Evolutionary conservation across 2,113 vertebrate genomes (phyloP).

Genomic region (Epinephelus fuscoguttatus): DNA sequence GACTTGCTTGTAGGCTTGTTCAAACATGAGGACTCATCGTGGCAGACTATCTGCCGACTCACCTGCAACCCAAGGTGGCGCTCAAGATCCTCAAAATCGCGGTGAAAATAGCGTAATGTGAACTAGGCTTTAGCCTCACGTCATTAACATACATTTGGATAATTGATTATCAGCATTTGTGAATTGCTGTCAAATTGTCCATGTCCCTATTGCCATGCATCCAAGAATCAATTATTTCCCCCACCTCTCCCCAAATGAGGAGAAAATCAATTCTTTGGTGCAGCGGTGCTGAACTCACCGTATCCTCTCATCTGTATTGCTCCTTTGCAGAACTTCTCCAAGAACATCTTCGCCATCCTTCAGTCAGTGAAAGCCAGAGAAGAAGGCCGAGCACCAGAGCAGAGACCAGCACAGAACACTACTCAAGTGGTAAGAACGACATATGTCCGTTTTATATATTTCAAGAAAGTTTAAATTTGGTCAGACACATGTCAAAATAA

Average conservation of each 20-base stretch:
- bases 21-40: too few relatives aligned
- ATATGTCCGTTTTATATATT: too few relatives aligned
- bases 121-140: too few relatives aligned
- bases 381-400: conserved; percentile 96
- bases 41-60: too few relatives aligned
- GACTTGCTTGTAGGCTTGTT: too few relatives aligned
- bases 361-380: conserved; percentile 99
- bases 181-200: too few relatives aligned
- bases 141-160: too few relatives aligned
- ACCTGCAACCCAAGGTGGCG: too few relatives aligned
- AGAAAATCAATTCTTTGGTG: background rate
- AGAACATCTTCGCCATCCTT: conserved; percentile 99
- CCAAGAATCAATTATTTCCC: background rate
- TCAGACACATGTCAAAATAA: background rate
- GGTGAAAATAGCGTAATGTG: too few relatives aligned
- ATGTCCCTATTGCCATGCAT: too few relatives aligned
- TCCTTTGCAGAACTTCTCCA: conserved; percentile 94
- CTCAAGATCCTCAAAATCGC: too few relatives aligned
- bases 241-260: background rate
- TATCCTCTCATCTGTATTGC: background rate
- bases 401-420: conserved; percentile 92
- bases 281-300: background rate
- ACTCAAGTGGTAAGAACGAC: conserved; percentile 89
- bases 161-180: too few relatives aligned
- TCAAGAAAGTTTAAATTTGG: background rate